Base-by-base conservation (phyloP, 2,113 vertebrate genomes). In the Istiophorus platypterus region DNA sequence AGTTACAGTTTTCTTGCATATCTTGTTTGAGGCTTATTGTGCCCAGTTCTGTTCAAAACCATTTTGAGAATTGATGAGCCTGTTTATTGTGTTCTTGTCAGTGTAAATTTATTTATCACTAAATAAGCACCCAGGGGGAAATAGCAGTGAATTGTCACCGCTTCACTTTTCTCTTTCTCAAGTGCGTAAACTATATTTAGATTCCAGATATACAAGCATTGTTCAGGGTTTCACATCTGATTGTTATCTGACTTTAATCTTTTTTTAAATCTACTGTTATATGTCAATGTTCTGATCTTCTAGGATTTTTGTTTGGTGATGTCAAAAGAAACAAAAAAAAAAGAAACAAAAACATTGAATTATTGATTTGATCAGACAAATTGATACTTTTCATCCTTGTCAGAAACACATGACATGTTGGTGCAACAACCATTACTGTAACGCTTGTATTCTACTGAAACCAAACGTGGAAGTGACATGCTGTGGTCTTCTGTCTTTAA, bases 381-480 rank as follows among this genome's bases (percentile, higher is more conserved):
- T 18, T 18, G 1, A 31, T 45, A 24, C 20, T 1, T 13, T 9
- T 61, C 5, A 4, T 31, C 12, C 0, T 42, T 7, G 3, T 31
- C 6, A 12, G 52, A 27, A 51, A 31, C 52, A 9, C 39, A 5
- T 34, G 24, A 39, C 27, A 29, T 49, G 15, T 56, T 24, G 12
- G 9, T 59, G 39, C 63, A 73, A 26, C 18, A 66, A 27, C 31
- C 10, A 58, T 6, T n/a, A 4, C 31, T 7, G 45, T 18, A 47
- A 66, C 22, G 26, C 12, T 4, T 65, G 22, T 39, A 24, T 47
- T 76, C 15, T 67, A 22, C 12, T n/a, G 37, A 72, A 71, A 34
- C 39, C 17, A 47, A 7, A 65, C 66, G 74, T 6, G 58, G 59
- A 79, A 76, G 63, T 79, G 24, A n/a, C 15, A 42, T 45, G 29